These are phyloP conservation scores for Pseudomyrmex flavicornis DNA, from an alignment of 1,140 invertebrate species.

Conservation along the genomic window DNA sequence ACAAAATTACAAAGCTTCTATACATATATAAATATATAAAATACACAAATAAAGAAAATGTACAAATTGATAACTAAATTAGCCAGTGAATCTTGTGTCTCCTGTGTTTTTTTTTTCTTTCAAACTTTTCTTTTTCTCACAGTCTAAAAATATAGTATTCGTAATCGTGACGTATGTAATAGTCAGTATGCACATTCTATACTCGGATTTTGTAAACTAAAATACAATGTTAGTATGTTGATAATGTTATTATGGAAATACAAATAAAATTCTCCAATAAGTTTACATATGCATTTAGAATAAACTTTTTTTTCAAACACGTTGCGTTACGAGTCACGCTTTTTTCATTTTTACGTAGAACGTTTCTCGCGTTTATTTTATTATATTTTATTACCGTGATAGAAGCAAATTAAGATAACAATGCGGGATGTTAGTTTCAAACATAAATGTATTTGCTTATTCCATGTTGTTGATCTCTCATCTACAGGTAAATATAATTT, in stretches of 20 bases:
- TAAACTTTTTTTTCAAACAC: not conserved
- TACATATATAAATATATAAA: not conserved
- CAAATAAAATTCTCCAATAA: slow-evolving; percentile 75
- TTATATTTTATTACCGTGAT: too few species aligned
- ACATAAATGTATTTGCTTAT: slow-evolving; percentile 50
- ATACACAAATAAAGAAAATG: slow-evolving; percentile 46
- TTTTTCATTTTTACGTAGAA: too few species aligned
- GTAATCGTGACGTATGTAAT: slow-evolving; percentile 63
- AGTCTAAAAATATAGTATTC: slow-evolving; percentile 34
- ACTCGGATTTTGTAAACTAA: slow-evolving; percentile 76
- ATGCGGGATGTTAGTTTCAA: slow-evolving; percentile 48
- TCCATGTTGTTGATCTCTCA: slow-evolving; percentile 39
- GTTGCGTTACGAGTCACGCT: too few species aligned
- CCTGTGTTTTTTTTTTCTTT: slow-evolving; percentile 32
- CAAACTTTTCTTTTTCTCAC: not conserved
- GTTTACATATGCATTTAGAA: slow-evolving; percentile 61
- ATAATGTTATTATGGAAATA: slow-evolving; percentile 70
- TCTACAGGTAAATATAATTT: slow-evolving; percentile 60
- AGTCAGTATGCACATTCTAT: slow-evolving; percentile 71
- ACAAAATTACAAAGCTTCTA: slow-evolving; percentile 36
- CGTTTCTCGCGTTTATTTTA: too few species aligned
- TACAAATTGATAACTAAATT: slow-evolving; percentile 60
- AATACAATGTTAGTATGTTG: slow-evolving; percentile 68
- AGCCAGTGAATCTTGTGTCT: slow-evolving; percentile 23
- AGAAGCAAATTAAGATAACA: slow-evolving; percentile 45